Conservation (phyloP, 2,113 vertebrate species). For the Lonchura striata region DNA sequence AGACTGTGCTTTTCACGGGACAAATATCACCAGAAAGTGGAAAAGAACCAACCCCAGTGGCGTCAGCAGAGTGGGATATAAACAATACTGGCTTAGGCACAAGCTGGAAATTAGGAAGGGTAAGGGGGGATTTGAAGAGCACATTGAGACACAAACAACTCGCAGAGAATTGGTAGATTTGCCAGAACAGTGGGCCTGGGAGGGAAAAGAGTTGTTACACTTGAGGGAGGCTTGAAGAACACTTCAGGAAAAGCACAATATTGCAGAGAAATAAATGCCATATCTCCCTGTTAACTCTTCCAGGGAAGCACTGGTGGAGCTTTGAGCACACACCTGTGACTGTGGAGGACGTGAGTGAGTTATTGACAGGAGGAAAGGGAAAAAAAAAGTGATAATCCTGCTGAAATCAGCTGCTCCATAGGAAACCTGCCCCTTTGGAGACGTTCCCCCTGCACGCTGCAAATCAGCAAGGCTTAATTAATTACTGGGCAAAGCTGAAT, state of each 20-base stretch:
- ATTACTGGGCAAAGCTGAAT: not conserved
- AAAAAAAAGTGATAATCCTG: not conserved
- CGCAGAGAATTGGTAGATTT: not conserved
- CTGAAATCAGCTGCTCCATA: not conserved
- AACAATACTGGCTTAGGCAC: conserved; percentile 31
- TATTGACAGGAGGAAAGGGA: not conserved
- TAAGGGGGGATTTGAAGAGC: conserved; percentile 24
- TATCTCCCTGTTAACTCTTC: not conserved
- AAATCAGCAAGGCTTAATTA: conserved; percentile 43
- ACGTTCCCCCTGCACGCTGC: not conserved
- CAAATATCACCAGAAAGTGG: conserved; percentile 9
- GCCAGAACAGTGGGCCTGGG: not conserved
- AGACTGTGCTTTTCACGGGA: not conserved
- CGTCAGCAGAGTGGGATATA: not conserved
- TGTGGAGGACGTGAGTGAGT: not conserved
- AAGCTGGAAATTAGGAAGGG: conserved; percentile 32
- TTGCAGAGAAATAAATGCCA: not conserved
- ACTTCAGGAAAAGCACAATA: not conserved
- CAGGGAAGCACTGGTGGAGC: not conserved
- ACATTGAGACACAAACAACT: not conserved
- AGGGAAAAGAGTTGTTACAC: not conserved
- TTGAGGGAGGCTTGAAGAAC: conserved; percentile 1
- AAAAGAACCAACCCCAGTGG: not conserved
- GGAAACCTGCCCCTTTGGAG: not conserved
- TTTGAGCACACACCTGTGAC: not conserved